Conservation (phyloP, 2,797 vertebrate species). For the Darevskia mixta region DNA sequence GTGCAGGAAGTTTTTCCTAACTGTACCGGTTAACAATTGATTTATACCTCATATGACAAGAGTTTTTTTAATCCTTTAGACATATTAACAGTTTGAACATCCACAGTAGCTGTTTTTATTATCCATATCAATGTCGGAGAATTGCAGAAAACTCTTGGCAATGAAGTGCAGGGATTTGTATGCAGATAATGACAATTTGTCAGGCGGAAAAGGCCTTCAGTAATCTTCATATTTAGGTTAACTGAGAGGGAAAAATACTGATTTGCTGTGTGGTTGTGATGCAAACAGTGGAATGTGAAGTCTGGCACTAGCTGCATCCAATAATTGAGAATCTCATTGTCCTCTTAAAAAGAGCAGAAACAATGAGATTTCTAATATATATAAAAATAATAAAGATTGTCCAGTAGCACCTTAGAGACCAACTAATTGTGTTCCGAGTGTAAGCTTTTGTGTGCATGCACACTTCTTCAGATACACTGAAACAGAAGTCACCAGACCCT, state of each 20-base stretch:
- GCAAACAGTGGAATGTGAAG: not conserved
- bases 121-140: slow-evolving; percentile 38
- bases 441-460: too few species aligned
- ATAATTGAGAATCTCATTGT: not conserved
- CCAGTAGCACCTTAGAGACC: too few species aligned
- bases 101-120: not conserved
- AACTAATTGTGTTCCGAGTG: too few species aligned
- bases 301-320: not conserved
- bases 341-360: not conserved
- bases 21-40: not conserved
- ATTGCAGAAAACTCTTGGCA: slow-evolving; percentile 6
- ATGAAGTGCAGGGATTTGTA: slow-evolving; percentile 1
- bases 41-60: slow-evolving; percentile 5
- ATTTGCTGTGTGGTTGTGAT: not conserved
- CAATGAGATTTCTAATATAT: not conserved
- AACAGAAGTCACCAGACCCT: too few species aligned
- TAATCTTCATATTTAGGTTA: not conserved
- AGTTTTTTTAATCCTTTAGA: slow-evolving; percentile 3
- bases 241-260: not conserved
- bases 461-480: too few species aligned
- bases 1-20: not conserved
- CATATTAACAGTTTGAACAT: slow-evolving; percentile 26
- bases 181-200: not conserved
- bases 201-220: not conserved
- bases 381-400: too few species aligned